phyloP scores from a whole-genome alignment of 1,140 invertebrate genomes.

The Brachystomella parvula region DNA sequence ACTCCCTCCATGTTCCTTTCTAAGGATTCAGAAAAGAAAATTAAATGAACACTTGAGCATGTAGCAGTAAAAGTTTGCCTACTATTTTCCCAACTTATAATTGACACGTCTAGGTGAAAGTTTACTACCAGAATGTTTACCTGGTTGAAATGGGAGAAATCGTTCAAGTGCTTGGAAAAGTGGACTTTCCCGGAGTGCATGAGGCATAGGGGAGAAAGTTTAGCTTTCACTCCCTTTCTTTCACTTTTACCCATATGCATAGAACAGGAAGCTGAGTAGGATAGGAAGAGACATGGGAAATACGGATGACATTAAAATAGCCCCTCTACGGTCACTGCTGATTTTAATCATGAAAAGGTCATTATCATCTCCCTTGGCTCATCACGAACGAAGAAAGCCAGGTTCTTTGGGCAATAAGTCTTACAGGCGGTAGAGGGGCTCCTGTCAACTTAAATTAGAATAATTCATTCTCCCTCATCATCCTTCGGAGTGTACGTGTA shows the following conservation, averaged over 20 bases:
- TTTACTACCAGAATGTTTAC: too few relatives aligned
- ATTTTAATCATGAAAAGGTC: constrained; percentile 10
- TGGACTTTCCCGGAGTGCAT: too few relatives aligned
- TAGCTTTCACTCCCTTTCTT: too few relatives aligned
- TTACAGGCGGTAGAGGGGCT: background rate
- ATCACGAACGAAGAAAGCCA: background rate
- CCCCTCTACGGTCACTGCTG: background rate
- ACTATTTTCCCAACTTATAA: too few relatives aligned
- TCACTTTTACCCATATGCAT: background rate
- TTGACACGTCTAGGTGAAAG: too few relatives aligned
- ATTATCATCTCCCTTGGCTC: background rate
- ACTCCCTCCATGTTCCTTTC: background rate
- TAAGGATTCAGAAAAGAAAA: background rate
- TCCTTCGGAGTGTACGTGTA: too few relatives aligned
- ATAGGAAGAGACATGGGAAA: constrained; percentile 10
- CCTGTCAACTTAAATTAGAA: background rate
- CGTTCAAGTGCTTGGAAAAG: too few relatives aligned
- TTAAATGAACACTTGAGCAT: too few relatives aligned
- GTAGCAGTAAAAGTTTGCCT: too few relatives aligned
- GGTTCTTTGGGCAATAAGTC: background rate
- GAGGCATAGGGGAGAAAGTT: too few relatives aligned
- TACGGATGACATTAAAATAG: background rate
- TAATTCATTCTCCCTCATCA: background rate
- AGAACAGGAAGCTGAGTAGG: background rate
- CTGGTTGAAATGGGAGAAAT: too few relatives aligned